Percentiles rank a stretch among this genome's conserved stretches.
Conservation (phyloP, 1,140 invertebrate genomes). For the Cydia strobilella region DNA sequence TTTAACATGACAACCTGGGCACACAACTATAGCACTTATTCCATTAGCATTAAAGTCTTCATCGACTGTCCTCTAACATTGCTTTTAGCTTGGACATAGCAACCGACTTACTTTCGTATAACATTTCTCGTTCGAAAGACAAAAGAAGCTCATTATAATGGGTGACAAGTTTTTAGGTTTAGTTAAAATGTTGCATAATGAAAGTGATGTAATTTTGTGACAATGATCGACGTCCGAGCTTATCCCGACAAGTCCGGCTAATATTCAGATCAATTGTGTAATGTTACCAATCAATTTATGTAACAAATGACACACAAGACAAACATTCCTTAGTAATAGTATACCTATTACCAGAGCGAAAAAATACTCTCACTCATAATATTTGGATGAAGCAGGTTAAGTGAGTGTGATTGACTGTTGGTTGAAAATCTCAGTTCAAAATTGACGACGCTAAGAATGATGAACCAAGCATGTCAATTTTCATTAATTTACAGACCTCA, state of each 20-base stretch:
- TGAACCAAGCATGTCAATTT: too few relatives aligned
- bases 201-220: conserved; percentile 22
- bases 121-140: conserved; percentile 17
- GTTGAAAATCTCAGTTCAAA: too few relatives aligned
- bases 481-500: too few relatives aligned
- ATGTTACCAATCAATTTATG: conserved; percentile 13
- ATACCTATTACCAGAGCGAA: neutral
- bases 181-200: conserved; percentile 22
- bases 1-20: neutral
- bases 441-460: too few relatives aligned
- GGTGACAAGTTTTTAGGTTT: conserved; percentile 22
- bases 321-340: neutral
- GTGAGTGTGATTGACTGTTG: too few relatives aligned
- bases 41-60: neutral
- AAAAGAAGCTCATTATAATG: conserved; percentile 23
- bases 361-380: neutral
- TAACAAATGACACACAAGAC: neutral
- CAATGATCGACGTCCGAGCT: conserved; percentile 6
- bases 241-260: conserved; percentile 4
- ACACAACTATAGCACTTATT: neutral
- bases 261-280: conserved; percentile 9
- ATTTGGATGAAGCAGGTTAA: too few relatives aligned
- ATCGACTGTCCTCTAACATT: neutral
- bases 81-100: neutral
- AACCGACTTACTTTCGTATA: conserved; percentile 12